Base-by-base conservation (phyloP, 2,797 vertebrate species). In the Pyrocephalus nanus region DNA sequence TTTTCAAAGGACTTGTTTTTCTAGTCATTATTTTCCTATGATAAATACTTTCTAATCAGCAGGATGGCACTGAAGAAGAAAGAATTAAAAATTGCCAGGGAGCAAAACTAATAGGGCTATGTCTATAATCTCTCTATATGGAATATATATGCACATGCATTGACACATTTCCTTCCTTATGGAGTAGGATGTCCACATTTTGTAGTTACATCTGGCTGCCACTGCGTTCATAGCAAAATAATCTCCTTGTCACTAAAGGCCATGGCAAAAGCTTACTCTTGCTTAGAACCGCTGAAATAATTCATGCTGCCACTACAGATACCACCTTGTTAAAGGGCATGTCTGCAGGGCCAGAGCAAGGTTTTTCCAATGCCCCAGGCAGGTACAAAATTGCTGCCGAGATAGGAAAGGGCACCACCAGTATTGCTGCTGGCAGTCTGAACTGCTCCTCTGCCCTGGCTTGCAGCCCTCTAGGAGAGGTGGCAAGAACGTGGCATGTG, bases 321-420 rank as follows among this genome's bases (percentile, higher is more conserved):
- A 75, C 90, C 79, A 58, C 70, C 50, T 81, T 54, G 22, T 77
- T 76, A 38, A 20, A 58, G 55, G 10, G 32, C 21, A 2, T 42
- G 54, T 78, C 76, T 94, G 30, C 58, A 79, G 66, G 80, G 43
- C 62, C 82, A 73, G 62, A 88, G 43, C 47, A 81, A 92, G 88
- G 57, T 45, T 96, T 71, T 90, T 90, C 40, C 62, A 48, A 30
- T 81, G 92, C 92, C 78, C 36, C 54, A 75, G 92, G 90, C 87
- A 96, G 93, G 93, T 86, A 86, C 47, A 48, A 42, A 83, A 53
- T 26, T 81, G 47, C 58, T 92, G 70, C 57, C 29, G 67, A 50
- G 87, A 71, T 69, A 88, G 92, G 62, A 53, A 69, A 71, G 79
- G 85, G 73, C 76, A 93, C 11, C n/a, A 25, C 21, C 18, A 12